Evolutionary conservation across 1,140 invertebrate genomes (phyloP).

Genomic region (Listronotus bonariensis): DNA sequence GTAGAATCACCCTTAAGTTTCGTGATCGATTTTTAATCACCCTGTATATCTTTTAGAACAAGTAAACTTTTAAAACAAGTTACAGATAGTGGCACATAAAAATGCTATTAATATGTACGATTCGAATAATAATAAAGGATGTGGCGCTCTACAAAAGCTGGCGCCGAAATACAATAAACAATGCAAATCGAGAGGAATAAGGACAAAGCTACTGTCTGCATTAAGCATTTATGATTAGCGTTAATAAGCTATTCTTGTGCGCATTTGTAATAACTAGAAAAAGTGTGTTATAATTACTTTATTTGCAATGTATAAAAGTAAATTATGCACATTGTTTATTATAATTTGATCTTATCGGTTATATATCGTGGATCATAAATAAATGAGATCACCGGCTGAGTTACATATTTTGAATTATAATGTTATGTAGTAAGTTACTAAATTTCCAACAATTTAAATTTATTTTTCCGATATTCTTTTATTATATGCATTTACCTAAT

Average conservation of each 20-base stretch:
- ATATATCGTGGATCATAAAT: too few species aligned
- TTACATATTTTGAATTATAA: too few species aligned
- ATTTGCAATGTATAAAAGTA: not conserved
- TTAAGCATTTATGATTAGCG: not conserved
- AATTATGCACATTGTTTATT: too few species aligned
- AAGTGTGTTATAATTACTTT: not conserved
- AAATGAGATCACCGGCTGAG: too few species aligned
- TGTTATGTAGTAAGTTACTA: too few species aligned
- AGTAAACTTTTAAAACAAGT: not conserved
- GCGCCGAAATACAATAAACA: conserved; percentile 38
- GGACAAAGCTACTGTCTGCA: conserved; percentile 4
- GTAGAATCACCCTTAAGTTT: too few species aligned
- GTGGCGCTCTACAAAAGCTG: conserved; percentile 28
- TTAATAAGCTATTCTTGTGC: not conserved
- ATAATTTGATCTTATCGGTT: too few species aligned
- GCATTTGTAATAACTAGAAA: not conserved
- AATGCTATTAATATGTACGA: conserved; percentile 29
- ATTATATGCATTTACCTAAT: too few species aligned
- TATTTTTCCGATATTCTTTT: too few species aligned
- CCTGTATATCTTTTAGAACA: not conserved
- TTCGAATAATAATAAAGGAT: conserved; percentile 28
- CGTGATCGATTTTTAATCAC: too few species aligned
- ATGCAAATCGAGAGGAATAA: conserved; percentile 19
- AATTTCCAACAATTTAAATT: too few species aligned
- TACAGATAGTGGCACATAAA: not conserved